Evolutionary conservation across 2,113 vertebrate species (phyloP), one percentile per base, ranked within the genome.

Genomic region (Lanius ludovicianus): DNA sequence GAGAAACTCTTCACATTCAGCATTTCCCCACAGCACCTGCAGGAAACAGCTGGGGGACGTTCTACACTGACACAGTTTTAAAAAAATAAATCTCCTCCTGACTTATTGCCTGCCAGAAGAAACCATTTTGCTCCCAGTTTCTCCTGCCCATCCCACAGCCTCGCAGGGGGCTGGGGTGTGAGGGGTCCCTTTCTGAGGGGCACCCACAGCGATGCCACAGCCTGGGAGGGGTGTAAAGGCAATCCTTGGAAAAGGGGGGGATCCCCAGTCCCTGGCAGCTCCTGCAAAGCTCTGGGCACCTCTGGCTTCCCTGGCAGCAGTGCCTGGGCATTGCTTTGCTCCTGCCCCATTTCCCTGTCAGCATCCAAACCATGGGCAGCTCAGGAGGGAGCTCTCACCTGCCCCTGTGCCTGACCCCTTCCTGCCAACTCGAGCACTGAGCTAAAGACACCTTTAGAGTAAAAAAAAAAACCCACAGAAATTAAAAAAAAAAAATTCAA

Each of bases 51-150:
- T 5, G 13, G 68, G 75, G 68, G 46, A 44, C 30, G 11, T 81
- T 89, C 84, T 69, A 37, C 3, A 71, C 81, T 84, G 11, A 87
- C 8, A 33, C n/a, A 86, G 60, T 88, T 89, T 78, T 67, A 78
- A 56, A 97, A 97, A 97, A 96, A 96, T 96, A 96, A 87, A 97
- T 94, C 90, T 97, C 89, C 94, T 92, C 90, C 85, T 63, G 87
- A 53, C 64, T 94, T 95, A 95, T 60, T 94, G 94, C 96, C 92
- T 90, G 13, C 83, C 18, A 0, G 77, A 85, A 77, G 1, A 47
- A 28, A 96, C 63, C 90, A 84, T 96, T 95, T 87, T 87, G 62
- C 84, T 96, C 89, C 89, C 76, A 52, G 50, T 50, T 75, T 50
- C 68, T 87, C 67, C 70, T 28, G 25, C 35, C 50, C 3, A 1